Percentiles rank a stretch among this genome's conserved stretches.
These are phyloP conservation scores for Spongilla lacustris DNA, from an alignment of 37 sponge, comb jelly and placozoan genomes.

Conservation along the genomic window DNA sequence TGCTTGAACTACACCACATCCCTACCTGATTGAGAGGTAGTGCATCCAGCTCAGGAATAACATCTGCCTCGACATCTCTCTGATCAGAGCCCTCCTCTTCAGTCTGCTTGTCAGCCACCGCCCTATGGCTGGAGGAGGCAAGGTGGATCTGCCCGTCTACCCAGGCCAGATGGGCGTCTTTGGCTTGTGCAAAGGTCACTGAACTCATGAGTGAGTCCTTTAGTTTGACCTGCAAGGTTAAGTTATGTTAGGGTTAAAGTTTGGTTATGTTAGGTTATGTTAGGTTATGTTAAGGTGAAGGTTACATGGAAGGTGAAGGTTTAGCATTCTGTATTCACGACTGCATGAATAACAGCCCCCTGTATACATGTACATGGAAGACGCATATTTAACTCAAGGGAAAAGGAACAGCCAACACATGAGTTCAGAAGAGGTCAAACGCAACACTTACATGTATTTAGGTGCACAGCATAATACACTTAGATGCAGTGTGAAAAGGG, in stretches of 20 bases:
- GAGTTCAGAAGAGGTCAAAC: too few relatives aligned
- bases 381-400: too few relatives aligned
- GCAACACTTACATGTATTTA: too few relatives aligned
- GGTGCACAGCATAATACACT: too few relatives aligned
- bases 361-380: background rate
- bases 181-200: constrained; percentile 82
- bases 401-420: too few relatives aligned
- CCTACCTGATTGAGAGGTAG: constrained; percentile 58
- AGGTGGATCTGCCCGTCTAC: constrained; percentile 82
- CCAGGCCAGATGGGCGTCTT: constrained; percentile 96
- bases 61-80: constrained; percentile 24
- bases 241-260: background rate
- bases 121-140: constrained; percentile 10
- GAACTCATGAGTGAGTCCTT: constrained; percentile 91
- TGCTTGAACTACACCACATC: too few relatives aligned
- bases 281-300: background rate
- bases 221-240: constrained; percentile 81
- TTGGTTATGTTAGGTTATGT: background rate
- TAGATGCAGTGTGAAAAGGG: too few relatives aligned
- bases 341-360: background rate
- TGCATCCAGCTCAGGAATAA: constrained; percentile 75
- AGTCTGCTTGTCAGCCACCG: background rate
- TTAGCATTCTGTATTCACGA: background rate
- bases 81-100: background rate
- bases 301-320: background rate